Evolutionary conservation across 1,140 invertebrate species (phyloP), one percentile per base, ranked within the genome.

Genomic region (Brachionus asplanchnoidis): DNA sequence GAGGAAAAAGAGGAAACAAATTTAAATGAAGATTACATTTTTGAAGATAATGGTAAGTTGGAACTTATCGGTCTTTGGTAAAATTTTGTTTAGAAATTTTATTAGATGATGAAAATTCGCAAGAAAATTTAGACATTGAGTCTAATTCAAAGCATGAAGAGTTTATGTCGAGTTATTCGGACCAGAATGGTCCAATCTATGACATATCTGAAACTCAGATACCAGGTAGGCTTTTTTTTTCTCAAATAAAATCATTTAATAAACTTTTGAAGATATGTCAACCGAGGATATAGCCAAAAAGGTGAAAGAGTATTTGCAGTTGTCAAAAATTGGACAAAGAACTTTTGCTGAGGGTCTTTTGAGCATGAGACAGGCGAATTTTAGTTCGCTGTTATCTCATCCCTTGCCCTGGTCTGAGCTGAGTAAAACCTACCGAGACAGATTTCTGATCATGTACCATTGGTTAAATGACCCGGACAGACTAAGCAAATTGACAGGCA

Each of bases 351-450:
- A 82, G 42, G 36, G 36, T 20, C n/a, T 82, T 17, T 14, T 82
- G 32, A 82, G 60, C 79, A 82, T 82, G 79, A 82, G 42, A 20
- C 79, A 82, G 26, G 79, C 79, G 14, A 82, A 82, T 68, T 82
- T 82, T 26, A 82, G 79, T 26, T 82, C 53, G 11, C 40, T 82
- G 42, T 44, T 82, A 46, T 82, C 79, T 11, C 79, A 82, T 42
- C 79, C 79, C 1, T 26, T 82, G 53, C 36, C 79, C 1, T 82
- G 79, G 79, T 65, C 50, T 17, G 65, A 60, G 79, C 60, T 82
- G 26, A 82, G 53, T 14, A 82, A 82, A 36, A 82, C 79, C 17
- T 82, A 65, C 26, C 23, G 79, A 68, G 79, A 82, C 40, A 42
- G 79, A 20, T 82, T 65, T 36, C 14, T 82, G 32, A 26, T 68